Conservation (phyloP, 2,797 vertebrate species). For the Sebastes oblongus region DNA sequence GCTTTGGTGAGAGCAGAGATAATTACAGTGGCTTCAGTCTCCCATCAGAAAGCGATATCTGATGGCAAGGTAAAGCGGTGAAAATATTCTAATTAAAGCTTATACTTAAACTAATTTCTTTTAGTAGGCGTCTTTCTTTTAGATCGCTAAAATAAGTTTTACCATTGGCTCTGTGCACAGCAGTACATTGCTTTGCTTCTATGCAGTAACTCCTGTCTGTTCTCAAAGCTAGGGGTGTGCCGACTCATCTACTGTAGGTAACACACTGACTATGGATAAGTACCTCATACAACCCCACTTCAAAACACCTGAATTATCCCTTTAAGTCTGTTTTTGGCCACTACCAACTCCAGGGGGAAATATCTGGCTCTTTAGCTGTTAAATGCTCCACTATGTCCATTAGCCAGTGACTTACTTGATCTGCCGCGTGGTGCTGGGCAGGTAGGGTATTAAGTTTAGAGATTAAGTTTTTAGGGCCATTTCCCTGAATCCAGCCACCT, state of each 20-base stretch:
- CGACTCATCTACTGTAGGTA: background rate
- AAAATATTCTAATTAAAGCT: too few species aligned
- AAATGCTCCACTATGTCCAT: background rate
- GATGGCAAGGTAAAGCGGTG: background rate
- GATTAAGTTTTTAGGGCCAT: background rate
- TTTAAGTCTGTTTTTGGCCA: background rate
- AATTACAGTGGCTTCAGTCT: accelerated
- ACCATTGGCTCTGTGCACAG: accelerated
- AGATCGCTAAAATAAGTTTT: background rate
- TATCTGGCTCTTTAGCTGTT: background rate
- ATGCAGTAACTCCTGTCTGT: background rate
- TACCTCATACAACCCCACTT: background rate
- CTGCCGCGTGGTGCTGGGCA: background rate
- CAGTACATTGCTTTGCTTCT: background rate
- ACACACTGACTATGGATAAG: background rate
- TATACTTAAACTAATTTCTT: background rate
- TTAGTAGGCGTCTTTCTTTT: background rate
- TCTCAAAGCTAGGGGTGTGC: background rate
- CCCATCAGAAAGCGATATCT: background rate
- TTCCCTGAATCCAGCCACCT: background rate
- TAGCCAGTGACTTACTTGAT: background rate
- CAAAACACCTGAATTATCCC: background rate
- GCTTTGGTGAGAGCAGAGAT: background rate
- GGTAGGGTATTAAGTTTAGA: background rate
- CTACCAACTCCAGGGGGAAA: background rate